Base-by-base conservation (phyloP, 1,140 invertebrate genomes). In the Berghia stephanieae region DNA sequence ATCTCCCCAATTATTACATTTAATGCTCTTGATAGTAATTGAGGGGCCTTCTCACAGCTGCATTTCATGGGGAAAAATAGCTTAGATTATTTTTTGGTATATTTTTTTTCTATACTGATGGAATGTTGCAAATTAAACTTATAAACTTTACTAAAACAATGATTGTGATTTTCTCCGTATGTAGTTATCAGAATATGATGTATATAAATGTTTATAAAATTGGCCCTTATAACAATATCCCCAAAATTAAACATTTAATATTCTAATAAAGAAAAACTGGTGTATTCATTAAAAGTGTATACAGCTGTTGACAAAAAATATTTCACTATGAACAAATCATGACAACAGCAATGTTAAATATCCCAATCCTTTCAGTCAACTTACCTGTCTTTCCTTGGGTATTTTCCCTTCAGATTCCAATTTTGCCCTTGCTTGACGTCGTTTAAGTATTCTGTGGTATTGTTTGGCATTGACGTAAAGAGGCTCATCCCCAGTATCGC, bases 381-480 rank as follows among this genome's bases (percentile, higher is more conserved):
- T 67, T 80, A 89, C 88, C 94, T 96, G 89, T 91, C 98, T 92
- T 88, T 98, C 96, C 90, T 99, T 99, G n/a, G 98, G 97, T 89
- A 99, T 99, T 89, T 96, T 95, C 36, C 97, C 96, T 46, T 84
- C 60, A 38, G 87, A 85, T 77, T 90, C 88, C 10, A 90, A 83
- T 82, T 90, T 90, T 2, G 89, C 89, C 68, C 90, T 71, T 0
- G 90, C 89, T 78, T 89, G 84, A 43, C 90, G 74, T 72, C 90
- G 67, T 78, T 90, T 90, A 34, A 90, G 80, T 46, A 90, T 90
- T 57, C 89, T 80, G 75, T 90, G 86, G 77, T 90, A 90, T 76
- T 99, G 98, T 87, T 98, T 97, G 13, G 97, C 97, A 92, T 99
- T 99, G 0, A 99, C 84, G 85, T 90, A 86, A 10, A 88, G 73